phyloP scores from a whole-genome alignment of 2,888 invertebrate species.

The Prionchulus punctatus region DNA sequence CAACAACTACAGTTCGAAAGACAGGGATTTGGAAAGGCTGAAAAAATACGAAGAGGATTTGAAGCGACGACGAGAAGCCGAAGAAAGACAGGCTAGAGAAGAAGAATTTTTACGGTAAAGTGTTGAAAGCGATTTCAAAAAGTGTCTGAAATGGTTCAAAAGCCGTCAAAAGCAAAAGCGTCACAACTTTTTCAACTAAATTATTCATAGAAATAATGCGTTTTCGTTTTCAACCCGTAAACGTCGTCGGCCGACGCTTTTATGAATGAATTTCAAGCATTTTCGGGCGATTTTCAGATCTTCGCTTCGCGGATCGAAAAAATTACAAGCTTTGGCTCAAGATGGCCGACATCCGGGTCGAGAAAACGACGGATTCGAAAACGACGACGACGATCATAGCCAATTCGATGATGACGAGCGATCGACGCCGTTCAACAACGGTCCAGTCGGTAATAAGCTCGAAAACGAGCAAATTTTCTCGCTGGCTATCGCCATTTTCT shows the following conservation, averaged over 20 bases:
- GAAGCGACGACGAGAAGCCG: constrained; percentile 61
- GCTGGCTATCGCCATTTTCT: neutral
- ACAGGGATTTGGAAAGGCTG: constrained; percentile 11
- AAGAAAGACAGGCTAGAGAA: constrained; percentile 66
- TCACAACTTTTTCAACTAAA: no score
- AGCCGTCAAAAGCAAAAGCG: no score
- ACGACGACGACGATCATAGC: neutral
- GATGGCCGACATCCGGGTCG: no score
- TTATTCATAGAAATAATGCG: no score
- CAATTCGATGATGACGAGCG: no score
- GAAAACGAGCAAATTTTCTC: neutral
- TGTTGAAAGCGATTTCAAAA: no score
- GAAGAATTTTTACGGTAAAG: constrained; percentile 68
- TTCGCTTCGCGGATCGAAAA: constrained; percentile 74
- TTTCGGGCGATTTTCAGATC: constrained; percentile 33
- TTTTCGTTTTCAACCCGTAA: no score
- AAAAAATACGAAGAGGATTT: constrained; percentile 55
- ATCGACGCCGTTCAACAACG: no score
- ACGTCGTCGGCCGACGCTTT: no score
- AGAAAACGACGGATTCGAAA: neutral
- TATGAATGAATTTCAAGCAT: no score
- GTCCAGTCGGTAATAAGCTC: neutral
- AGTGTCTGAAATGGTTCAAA: no score
- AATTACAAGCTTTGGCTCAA: constrained; percentile 61
- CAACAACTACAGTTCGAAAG: no score